Evolutionary conservation across 2,888 invertebrate genomes (phyloP), one percentile per base, ranked within the genome.

Genomic region (Lochmaea crataegi): DNA sequence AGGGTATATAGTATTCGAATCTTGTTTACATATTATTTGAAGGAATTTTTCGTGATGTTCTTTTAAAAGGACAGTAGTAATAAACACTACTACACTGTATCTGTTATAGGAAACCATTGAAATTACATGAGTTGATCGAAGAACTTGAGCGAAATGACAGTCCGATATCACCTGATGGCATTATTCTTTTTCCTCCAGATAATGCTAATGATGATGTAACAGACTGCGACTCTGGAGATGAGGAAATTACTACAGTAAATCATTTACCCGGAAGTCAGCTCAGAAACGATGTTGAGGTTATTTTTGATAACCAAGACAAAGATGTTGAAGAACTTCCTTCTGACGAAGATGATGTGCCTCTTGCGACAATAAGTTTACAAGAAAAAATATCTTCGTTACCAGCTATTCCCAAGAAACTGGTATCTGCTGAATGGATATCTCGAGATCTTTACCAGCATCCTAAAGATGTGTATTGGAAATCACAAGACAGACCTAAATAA

Each of bases 191-290:
- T 26, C 26, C 26, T 26, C 26, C 26, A 26, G 26, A 26, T 26
- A 26, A 26, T 26, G 61, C 60, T 32, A 61, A 41, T 18, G 57
- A 72, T 42, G 57, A 73, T 58, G 16, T 65, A 22, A 78, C 77
- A 16, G 78, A 73, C 53, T 68, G 74, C 71, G 71, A 75, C 69
- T 75, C 72, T 11, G 75, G 75, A 22, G 72, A 76, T 41, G 76
- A 75, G 66, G 51, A 75, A 61, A 51, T 45, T 57, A 71, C 73
- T 18, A 22, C 22, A 51, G 18, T 66, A 67, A 69, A 76, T 65
- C 76, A 76, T 69, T 71, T 75, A 48, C 74, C 76, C 66, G 75
- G 75, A 18, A 68, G 66, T 11, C 76, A 78, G 56, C 73, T 77
- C 42, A 64, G 74, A 71, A 73, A 68, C 45, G 71, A 77, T 48